Percentiles rank a stretch among this genome's conserved stretches.
phyloP scores from a whole-genome alignment of 1,140 invertebrate species.

The Megalonaias nervosa region DNA sequence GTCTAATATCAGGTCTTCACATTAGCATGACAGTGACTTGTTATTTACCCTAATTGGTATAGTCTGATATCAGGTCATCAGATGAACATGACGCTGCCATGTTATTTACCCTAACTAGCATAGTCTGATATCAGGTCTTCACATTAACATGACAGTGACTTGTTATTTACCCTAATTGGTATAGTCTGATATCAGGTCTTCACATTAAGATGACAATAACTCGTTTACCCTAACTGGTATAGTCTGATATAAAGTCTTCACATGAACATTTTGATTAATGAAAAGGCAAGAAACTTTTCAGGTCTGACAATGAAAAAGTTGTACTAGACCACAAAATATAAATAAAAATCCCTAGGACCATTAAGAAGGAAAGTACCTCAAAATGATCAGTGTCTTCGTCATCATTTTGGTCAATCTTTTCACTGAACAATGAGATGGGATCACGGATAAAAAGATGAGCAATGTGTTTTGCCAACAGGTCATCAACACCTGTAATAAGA shows the following conservation, averaged over 20 bases:
- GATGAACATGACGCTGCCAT: too few relatives aligned
- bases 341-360: background rate
- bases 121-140: background rate
- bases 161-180: background rate
- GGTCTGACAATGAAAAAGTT: background rate
- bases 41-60: background rate
- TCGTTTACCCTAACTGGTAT: background rate
- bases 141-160: background rate
- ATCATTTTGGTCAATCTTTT: conserved; percentile 97
- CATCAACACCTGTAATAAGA: conserved; percentile 81
- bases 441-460: conserved; percentile 99
- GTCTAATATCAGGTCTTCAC: background rate
- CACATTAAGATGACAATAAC: background rate
- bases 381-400: conserved; percentile 97
- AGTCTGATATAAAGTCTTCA: background rate
- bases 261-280: background rate
- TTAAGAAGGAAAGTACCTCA: conserved; percentile 79
- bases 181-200: background rate
- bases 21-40: background rate
- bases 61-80: background rate
- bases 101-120: background rate
- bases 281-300: background rate
- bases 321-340: background rate
- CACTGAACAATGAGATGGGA: conserved; percentile 93
- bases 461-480: conserved; percentile 92